Conservation (phyloP, 2,888 invertebrate genomes). For the Hipparchia semele region DNA sequence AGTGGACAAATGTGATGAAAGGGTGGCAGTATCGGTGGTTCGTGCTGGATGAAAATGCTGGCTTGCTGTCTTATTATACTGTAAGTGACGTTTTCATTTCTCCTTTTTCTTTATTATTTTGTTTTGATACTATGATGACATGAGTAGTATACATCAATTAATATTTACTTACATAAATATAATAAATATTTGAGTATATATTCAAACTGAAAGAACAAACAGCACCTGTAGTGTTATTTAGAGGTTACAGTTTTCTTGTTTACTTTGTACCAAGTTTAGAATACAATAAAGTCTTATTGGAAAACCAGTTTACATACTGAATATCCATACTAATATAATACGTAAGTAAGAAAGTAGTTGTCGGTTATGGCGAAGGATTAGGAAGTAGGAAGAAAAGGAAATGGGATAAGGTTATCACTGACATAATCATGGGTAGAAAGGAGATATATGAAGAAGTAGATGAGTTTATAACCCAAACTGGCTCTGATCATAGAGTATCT, state of each 20-base stretch:
- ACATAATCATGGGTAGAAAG: too few relatives aligned
- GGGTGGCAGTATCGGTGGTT: slow-evolving; percentile 99
- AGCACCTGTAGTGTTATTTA: neutral
- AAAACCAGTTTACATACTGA: too few relatives aligned
- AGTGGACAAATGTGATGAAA: slow-evolving; percentile 99
- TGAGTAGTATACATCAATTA: neutral
- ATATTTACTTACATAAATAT: neutral
- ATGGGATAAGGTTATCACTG: too few relatives aligned
- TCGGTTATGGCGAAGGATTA: too few relatives aligned
- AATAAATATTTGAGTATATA: neutral
- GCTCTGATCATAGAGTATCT: too few relatives aligned
- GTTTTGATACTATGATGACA: slow-evolving; percentile 7
- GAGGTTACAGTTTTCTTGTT: slow-evolving; percentile 25
- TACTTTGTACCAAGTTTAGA: slow-evolving; percentile 6
- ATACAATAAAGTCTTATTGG: neutral
- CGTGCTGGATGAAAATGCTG: slow-evolving; percentile 98
- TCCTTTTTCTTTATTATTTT: slow-evolving; percentile 7
- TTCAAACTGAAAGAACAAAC: neutral
- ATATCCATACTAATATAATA: neutral
- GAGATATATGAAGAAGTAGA: too few relatives aligned
- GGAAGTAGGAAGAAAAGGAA: too few relatives aligned
- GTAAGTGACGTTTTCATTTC: slow-evolving; percentile 85
- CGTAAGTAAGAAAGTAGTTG: too few relatives aligned
- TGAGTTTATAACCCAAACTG: too few relatives aligned
- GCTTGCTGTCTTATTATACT: slow-evolving; percentile 98